Percentiles rank a stretch among this genome's conserved stretches.
Evolutionary conservation across 2,888 invertebrate species (phyloP).

Genomic region (Limnephilus lunatus): DNA sequence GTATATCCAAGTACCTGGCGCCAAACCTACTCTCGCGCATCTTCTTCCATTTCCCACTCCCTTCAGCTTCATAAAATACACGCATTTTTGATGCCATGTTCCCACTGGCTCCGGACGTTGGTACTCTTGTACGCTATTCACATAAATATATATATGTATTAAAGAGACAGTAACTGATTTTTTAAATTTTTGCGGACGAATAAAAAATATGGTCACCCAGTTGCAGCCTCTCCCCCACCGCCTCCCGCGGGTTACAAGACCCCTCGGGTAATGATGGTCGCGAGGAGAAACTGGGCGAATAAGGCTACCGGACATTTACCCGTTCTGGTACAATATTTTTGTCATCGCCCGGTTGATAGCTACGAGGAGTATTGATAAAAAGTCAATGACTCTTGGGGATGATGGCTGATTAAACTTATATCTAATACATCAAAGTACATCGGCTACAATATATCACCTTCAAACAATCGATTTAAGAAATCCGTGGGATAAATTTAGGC

Average conservation of each 20-base stretch:
- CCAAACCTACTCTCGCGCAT: no score
- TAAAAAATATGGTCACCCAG: conserved; percentile 19
- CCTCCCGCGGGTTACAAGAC: not conserved
- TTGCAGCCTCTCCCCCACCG: not conserved
- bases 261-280: conserved; percentile 32
- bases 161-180: not conserved
- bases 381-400: not conserved
- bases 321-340: not conserved
- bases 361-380: not conserved
- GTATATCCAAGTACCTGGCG: no score
- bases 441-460: no score
- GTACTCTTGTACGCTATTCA: no score
- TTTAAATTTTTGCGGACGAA: not conserved
- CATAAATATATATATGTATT: not conserved
- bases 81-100: no score
- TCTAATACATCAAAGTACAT: not conserved
- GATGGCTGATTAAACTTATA: not conserved
- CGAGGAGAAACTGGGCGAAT: conserved; percentile 21
- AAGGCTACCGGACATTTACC: conserved; percentile 31
- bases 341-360: not conserved
- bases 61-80: no score
- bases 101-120: no score
- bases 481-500: no score
- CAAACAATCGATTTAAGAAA: not conserved
- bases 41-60: no score